Evolutionary conservation across 2,888 invertebrate species (phyloP), one percentile per base, ranked within the genome.

Genomic region (Lobophora halterata): DNA sequence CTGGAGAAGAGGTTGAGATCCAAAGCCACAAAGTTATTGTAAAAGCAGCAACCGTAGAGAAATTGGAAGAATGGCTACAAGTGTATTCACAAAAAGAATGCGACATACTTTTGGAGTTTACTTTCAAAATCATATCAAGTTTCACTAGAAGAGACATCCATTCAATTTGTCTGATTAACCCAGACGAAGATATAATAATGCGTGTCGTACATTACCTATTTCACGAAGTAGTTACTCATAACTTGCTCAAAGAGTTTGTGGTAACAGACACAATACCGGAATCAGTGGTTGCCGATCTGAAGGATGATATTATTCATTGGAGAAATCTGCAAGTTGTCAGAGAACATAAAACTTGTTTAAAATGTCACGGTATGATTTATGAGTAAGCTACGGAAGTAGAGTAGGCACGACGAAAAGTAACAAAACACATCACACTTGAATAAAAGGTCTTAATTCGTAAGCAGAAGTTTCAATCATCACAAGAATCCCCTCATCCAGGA

Each of bases 101-200:
- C 13, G 39, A 39, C n/a, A 3, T 19, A 8, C 7, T 39, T 4
- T 3, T 39, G 9, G 33, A 39, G 7, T 39, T 39, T 8, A 19
- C 28, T 2, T 27, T 33, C 10, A 33, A 33, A 19, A 13, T 39
- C 10, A 28, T 39, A 12, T 14, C 19, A 8, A 5, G 18, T 8
- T 18, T 39, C 8, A 19, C 32, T 8, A 5, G n/a, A 4, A n/a
- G 14, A 8, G 39, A 39, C 3, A 7, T 39, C 3, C 7, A 28
- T 13, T 14, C 14, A 11, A 1, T 39, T 3, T 28, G 3, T 14
- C 10, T 39, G 24, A 24, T 36, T 16, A 36, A 42, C 8, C 36
- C 42, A 2, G 42, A 42, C 24, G 39, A 32, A 2, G 39, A 33
- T 20, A 18, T 40, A 8, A 33, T 40, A 4, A 5, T 24, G 19